phyloP scores from a whole-genome alignment of 2,797 vertebrate genomes.

The Acanthurus tractus region DNA sequence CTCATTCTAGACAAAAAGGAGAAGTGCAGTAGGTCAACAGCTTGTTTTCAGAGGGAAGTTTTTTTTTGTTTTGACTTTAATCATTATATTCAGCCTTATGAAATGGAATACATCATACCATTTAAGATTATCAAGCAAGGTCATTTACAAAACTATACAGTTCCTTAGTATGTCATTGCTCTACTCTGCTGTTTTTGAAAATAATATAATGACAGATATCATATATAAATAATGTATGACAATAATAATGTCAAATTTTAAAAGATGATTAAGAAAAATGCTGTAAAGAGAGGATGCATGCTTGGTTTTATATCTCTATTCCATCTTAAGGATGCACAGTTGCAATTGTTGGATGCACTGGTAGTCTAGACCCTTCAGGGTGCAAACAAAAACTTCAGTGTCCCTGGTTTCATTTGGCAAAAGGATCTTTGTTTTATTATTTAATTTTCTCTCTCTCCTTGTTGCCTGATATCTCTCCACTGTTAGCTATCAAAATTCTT shows the following conservation, averaged over 20 bases:
- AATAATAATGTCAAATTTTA: not conserved
- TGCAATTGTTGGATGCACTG: not conserved
- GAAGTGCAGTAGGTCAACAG: constrained; percentile 1
- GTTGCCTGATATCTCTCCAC: not conserved
- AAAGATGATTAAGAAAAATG: not conserved
- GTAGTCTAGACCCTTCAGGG: not conserved
- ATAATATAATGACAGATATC: too few relatives aligned
- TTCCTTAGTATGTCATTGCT: not conserved
- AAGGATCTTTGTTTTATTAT: not conserved
- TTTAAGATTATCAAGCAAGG: not conserved
- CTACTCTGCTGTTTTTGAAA: not conserved
- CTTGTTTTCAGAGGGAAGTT: constrained; percentile 1
- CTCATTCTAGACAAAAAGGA: constrained; percentile 21
- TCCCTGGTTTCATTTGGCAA: not conserved
- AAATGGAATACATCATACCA: not conserved
- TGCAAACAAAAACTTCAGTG: not conserved
- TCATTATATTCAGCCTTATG: not conserved
- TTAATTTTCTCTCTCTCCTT: not conserved
- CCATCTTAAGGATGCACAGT: not conserved
- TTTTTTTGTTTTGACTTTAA: not conserved
- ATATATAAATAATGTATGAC: too few relatives aligned
- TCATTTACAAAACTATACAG: not conserved
- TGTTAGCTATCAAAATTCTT: not conserved
- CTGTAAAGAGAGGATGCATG: not conserved
- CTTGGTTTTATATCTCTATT: not conserved